These are phyloP conservation scores for Ciona savignyi DNA, from an alignment of 23 tunicate species.

Conservation along the genomic window DNA sequence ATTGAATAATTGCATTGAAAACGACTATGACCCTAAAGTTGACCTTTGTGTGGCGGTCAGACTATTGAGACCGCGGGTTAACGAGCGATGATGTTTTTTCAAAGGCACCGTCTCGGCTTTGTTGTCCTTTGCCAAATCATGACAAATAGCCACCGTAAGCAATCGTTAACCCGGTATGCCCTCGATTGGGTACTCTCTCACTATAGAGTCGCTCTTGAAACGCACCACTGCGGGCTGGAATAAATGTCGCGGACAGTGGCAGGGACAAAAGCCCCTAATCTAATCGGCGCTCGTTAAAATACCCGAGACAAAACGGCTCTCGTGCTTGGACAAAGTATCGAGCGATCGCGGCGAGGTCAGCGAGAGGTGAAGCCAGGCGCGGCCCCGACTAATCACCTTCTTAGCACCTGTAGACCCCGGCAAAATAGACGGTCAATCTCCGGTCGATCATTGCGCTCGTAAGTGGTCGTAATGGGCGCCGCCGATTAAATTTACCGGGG, in stretches of 20 bases:
- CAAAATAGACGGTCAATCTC: neutral
- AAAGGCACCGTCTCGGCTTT: neutral
- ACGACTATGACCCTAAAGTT: neutral
- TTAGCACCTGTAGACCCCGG: neutral
- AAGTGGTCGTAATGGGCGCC: neutral
- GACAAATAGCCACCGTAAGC: neutral
- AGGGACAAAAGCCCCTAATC: neutral
- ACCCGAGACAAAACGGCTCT: neutral
- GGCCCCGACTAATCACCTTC: constrained; percentile 1
- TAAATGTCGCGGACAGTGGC: neutral
- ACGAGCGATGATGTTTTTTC: neutral
- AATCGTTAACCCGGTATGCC: constrained; percentile 1
- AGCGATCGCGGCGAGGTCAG: neutral
- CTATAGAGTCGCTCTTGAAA: neutral
- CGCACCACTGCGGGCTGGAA: neutral
- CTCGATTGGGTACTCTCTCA: neutral
- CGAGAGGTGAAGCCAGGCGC: neutral
- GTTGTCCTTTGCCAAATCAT: neutral
- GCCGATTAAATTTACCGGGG: neutral
- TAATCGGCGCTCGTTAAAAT: neutral
- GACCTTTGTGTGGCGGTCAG: too few species aligned
- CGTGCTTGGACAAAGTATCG: neutral
- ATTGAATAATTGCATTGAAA: neutral
- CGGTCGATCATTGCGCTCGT: neutral
- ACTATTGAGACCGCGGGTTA: neutral